Percentiles rank a stretch among this genome's conserved stretches.
phyloP scores from a whole-genome alignment of 1,140 invertebrate species.

The Hirudo medicinalis region DNA sequence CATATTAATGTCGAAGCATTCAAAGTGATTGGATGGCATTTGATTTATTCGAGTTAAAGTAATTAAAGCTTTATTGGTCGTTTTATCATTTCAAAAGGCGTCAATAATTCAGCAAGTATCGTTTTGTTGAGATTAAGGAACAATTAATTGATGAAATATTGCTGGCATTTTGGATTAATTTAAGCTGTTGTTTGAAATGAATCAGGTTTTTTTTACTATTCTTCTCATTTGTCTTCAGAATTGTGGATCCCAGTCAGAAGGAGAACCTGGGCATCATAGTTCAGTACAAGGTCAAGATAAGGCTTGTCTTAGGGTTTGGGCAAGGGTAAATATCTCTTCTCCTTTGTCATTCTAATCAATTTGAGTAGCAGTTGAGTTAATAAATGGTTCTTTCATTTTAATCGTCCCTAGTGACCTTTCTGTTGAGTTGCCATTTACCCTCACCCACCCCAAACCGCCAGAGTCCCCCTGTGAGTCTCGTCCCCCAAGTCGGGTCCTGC shows the following conservation, averaged over 20 bases:
- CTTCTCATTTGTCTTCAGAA: constrained; percentile 27
- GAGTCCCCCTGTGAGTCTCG: constrained; percentile 34
- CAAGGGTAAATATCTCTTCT: constrained; percentile 55
- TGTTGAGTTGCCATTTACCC: constrained; percentile 89
- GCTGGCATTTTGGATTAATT: too few species aligned
- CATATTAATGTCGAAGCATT: too few species aligned
- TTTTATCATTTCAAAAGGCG: too few species aligned
- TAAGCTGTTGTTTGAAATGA: too few species aligned
- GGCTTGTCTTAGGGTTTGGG: constrained; percentile 84
- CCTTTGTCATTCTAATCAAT: background rate
- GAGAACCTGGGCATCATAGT: constrained; percentile 84
- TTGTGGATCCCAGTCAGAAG: constrained; percentile 38
- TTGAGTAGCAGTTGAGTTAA: background rate
- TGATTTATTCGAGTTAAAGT: too few species aligned
- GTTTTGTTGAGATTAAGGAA: too few species aligned
- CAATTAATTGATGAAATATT: too few species aligned
- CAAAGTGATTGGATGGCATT: too few species aligned
- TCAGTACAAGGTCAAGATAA: constrained; percentile 97
- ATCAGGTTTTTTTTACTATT: background rate
- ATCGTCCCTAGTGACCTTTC: constrained; percentile 63
- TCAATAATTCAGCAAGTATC: too few species aligned
- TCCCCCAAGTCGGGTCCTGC: constrained; percentile 25
- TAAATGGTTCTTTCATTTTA: background rate
- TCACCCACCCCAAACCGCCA: constrained; percentile 83
- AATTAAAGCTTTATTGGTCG: too few species aligned